These are phyloP conservation scores for Parelbella ahira DNA, from an alignment of 2,888 invertebrate genomes.

Conservation along the genomic window DNA sequence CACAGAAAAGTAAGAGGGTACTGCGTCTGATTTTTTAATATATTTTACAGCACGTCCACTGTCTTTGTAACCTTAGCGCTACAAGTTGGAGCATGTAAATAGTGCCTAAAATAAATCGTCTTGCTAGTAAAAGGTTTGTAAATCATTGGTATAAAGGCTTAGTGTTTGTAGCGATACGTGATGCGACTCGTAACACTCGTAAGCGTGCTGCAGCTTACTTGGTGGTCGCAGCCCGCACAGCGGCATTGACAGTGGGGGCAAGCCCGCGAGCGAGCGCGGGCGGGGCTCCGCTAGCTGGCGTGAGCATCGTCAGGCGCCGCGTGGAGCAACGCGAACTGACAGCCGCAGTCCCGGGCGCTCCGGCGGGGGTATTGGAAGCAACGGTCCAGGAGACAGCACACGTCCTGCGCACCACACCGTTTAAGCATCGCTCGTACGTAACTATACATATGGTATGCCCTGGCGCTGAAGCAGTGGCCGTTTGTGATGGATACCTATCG, in stretches of 20 bases:
- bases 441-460: no score
- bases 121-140: no score
- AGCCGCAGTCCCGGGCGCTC: constrained; percentile 91
- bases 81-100: no score
- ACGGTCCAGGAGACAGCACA: constrained; percentile 93
- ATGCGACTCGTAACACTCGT: constrained; percentile 47
- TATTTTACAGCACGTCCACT: no score
- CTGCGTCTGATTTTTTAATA: no score
- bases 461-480: no score
- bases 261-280: constrained; percentile 73
- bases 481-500: no score
- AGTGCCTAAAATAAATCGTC: no score
- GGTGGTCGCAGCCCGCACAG: constrained; percentile 73
- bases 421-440: no score
- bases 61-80: no score
- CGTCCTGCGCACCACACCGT: constrained; percentile 82
- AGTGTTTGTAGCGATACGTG: constrained; percentile 36
- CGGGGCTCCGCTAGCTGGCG: constrained; percentile 80
- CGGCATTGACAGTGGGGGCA: constrained; percentile 73
- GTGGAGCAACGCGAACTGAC: constrained; percentile 94
- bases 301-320: constrained; percentile 85
- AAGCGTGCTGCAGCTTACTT: constrained; percentile 72
- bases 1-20: no score
- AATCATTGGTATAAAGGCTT: constrained; percentile 19
- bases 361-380: constrained; percentile 93